These are phyloP conservation scores for Syngnathus rostellatus DNA, from an alignment of 2,797 vertebrate species.

Conservation along the genomic window DNA sequence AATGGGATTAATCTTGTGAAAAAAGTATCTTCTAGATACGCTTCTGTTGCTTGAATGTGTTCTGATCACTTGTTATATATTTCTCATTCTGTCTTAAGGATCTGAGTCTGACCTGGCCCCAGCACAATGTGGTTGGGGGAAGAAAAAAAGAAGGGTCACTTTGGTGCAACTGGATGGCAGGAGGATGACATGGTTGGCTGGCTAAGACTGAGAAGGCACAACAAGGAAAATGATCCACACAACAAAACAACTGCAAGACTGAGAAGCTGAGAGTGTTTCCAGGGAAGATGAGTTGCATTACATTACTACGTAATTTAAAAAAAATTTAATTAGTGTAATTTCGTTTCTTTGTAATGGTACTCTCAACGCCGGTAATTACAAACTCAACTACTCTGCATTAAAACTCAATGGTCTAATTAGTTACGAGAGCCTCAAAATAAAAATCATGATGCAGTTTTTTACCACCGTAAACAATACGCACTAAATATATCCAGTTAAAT, in stretches of 20 bases:
- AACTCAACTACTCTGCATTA: not conserved
- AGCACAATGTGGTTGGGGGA: not conserved
- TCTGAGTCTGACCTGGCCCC: not conserved
- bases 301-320: too few species aligned
- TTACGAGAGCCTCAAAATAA: too few species aligned
- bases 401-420: not conserved
- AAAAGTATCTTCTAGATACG: not conserved
- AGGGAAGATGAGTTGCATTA: too few species aligned
- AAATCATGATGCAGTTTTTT: too few species aligned
- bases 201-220: not conserved
- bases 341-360: too few species aligned
- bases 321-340: too few species aligned
- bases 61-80: slow-evolving; percentile 5
- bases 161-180: not conserved
- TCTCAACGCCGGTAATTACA: too few species aligned
- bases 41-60: not conserved
- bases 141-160: not conserved
- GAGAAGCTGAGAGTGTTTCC: too few species aligned
- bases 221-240: not conserved
- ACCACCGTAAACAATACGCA: too few species aligned
- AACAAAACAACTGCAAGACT: not conserved
- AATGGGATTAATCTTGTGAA: not conserved
- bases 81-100: not conserved
- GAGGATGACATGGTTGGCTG: not conserved
- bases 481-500: too few species aligned